Conservation (phyloP, 2,797 vertebrate species). For the Emydoidea blandingii region DNA sequence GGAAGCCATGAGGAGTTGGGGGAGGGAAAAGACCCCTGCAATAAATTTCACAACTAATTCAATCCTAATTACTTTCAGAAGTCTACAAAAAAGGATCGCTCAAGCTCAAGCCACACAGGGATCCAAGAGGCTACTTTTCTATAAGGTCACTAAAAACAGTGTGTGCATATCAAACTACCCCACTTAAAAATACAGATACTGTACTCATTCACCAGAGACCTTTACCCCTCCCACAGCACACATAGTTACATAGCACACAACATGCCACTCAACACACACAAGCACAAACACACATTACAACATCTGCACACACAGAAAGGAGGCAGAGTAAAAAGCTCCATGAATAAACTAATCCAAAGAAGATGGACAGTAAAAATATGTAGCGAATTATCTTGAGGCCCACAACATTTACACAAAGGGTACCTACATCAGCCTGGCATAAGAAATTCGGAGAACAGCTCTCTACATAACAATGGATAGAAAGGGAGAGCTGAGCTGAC, state of each 20-base stretch:
- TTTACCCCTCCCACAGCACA: background rate
- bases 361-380: background rate
- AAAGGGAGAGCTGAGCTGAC: slow-evolving; percentile 21
- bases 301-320: background rate
- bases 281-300: accelerated
- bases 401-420: background rate
- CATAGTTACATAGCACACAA: background rate
- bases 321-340: background rate
- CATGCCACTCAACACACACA: background rate
- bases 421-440: background rate
- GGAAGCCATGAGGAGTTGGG: slow-evolving; percentile 31
- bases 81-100: slow-evolving; percentile 21
- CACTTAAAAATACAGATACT: background rate
- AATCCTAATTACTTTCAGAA: slow-evolving; percentile 31
- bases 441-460: background rate
- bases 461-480: background rate
- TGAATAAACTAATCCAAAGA: slow-evolving; percentile 11
- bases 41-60: slow-evolving; percentile 51
- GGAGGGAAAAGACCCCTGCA: slow-evolving; percentile 5
- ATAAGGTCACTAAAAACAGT: background rate
- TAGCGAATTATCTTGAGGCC: background rate
- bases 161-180: background rate
- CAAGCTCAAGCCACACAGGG: background rate
- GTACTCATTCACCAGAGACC: background rate
- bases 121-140: slow-evolving; percentile 28